Conservation (phyloP, 2,797 vertebrate genomes). For the Danio jaintianensis region DNA sequence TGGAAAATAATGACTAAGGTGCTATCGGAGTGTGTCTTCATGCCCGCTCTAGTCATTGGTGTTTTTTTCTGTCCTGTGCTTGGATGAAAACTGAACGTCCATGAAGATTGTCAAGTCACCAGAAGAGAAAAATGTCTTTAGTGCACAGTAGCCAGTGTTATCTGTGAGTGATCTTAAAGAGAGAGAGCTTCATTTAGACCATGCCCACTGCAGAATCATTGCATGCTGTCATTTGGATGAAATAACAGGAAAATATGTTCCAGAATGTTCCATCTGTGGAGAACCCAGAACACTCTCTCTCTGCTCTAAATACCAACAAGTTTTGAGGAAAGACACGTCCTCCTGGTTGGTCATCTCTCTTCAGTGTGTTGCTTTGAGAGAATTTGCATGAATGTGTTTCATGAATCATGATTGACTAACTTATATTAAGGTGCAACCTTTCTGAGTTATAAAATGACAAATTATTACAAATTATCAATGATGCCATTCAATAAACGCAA, state of each 20-base stretch:
- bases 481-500: conserved; percentile 60
- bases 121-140: conserved; percentile 12
- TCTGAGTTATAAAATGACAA: conserved; percentile 48
- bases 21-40: conserved; percentile 40
- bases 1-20: conserved; percentile 28
- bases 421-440: conserved; percentile 51
- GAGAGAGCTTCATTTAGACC: conserved; percentile 26
- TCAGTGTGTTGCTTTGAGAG: conserved; percentile 36
- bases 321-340: conserved; percentile 3
- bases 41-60: conserved; percentile 45
- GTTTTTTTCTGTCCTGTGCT: conserved; percentile 34
- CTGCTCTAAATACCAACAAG: background rate
- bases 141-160: conserved; percentile 30
- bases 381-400: conserved; percentile 62
- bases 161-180: conserved; percentile 31
- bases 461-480: conserved; percentile 53
- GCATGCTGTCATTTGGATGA: conserved; percentile 51
- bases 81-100: conserved; percentile 12
- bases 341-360: conserved; percentile 27
- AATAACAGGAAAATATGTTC: conserved; percentile 38
- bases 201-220: conserved; percentile 34
- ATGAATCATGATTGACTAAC: conserved; percentile 51
- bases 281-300: conserved; percentile 28
- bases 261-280: conserved; percentile 27
- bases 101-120: conserved; percentile 7